Evolutionary conservation across 2,797 vertebrate species (phyloP).

Genomic region (Micromesistius poutassou): DNA sequence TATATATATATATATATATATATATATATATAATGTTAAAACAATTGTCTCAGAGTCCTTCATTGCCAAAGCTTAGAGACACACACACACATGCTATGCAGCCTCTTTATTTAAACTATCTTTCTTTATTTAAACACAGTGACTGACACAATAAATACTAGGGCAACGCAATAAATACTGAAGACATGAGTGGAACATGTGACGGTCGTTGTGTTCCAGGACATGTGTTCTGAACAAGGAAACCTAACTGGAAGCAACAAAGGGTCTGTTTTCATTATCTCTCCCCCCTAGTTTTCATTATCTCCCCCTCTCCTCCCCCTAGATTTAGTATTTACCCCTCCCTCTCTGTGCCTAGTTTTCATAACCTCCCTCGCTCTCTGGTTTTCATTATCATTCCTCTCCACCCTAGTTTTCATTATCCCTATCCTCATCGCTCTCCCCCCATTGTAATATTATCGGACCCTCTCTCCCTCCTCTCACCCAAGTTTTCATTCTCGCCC

Average conservation of each 20-base stretch:
- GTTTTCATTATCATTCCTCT: not conserved
- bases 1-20: no score
- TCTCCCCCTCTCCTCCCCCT: no score
- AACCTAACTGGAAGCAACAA: not conserved
- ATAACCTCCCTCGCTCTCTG: not conserved
- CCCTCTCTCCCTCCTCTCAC: not conserved
- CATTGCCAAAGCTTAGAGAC: not conserved
- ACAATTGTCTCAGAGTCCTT: not conserved
- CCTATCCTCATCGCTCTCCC: not conserved
- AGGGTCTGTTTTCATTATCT: not conserved
- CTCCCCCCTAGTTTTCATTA: no score
- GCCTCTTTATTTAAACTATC: not conserved
- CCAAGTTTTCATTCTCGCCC: not conserved
- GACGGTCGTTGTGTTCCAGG: not conserved
- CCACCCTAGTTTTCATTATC: not conserved
- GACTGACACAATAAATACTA: slow-evolving; percentile 5
- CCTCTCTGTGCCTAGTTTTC: not conserved
- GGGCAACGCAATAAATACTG: not conserved
- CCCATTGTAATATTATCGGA: not conserved
- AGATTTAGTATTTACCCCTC: not conserved
- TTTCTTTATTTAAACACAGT: not conserved
- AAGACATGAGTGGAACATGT: not conserved
- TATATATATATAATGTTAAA: no score
- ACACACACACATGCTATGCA: not conserved
- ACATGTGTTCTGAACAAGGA: not conserved